Conservation (phyloP, 2,888 invertebrate genomes). For the Dexiosoma caninum region DNA sequence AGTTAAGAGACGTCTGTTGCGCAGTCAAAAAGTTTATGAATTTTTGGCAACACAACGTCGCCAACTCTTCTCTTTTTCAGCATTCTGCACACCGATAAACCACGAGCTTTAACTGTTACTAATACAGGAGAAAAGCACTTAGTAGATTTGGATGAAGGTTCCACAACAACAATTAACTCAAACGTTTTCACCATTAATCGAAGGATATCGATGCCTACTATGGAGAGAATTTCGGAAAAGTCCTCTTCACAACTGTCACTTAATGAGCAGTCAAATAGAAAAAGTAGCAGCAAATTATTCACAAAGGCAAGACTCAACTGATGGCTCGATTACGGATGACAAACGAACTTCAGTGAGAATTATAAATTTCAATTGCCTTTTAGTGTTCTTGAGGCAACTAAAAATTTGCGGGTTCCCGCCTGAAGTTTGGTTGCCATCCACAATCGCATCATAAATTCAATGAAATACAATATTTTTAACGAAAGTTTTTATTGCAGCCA, state of each 20-base stretch:
- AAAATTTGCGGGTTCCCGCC: too few relatives aligned
- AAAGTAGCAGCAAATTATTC: not conserved
- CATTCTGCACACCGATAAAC: constrained; percentile 26
- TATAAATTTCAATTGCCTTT: too few relatives aligned
- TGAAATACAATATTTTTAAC: not conserved
- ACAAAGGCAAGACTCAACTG: constrained; percentile 40
- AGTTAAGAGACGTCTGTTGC: constrained; percentile 1
- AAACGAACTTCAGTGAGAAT: too few relatives aligned
- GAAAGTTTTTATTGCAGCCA: constrained; percentile 6
- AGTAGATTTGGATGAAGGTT: constrained; percentile 43
- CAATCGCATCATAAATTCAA: too few relatives aligned
- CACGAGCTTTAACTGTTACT: constrained; percentile 54
- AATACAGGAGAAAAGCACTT: constrained; percentile 59
- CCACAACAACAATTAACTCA: not conserved
- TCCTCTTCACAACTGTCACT: constrained; percentile 3
- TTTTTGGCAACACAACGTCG: too few relatives aligned
- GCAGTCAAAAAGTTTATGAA: too few relatives aligned
- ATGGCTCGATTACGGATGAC: too few relatives aligned
- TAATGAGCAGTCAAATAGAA: not conserved
- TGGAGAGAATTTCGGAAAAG: constrained; percentile 29
- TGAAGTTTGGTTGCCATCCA: too few relatives aligned
- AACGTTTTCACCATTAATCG: constrained; percentile 28
- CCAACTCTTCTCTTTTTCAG: not conserved
- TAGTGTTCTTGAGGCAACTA: too few relatives aligned
- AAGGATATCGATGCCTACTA: not conserved